These are phyloP conservation scores for Pao palembangensis DNA, from an alignment of 2,113 vertebrate genomes.

Conservation along the genomic window DNA sequence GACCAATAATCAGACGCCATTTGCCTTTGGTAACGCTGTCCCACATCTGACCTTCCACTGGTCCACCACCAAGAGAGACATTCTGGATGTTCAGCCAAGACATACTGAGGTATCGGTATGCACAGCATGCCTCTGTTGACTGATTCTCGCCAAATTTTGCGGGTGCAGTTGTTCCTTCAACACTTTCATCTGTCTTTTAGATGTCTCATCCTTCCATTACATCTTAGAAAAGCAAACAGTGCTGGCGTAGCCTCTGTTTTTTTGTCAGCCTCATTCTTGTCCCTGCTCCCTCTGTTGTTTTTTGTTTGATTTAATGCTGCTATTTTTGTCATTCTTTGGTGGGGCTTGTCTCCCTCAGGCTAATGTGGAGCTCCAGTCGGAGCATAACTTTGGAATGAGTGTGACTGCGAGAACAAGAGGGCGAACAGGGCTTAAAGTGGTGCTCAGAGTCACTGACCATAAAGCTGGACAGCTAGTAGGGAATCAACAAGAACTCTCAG, in stretches of 20 bases:
- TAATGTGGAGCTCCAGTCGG: conserved; percentile 77
- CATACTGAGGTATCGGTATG: conserved; percentile 82
- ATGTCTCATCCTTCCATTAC: conserved; percentile 6
- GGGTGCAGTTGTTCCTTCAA: conserved; percentile 26
- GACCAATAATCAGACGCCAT: conserved; percentile 89
- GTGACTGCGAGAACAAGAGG: conserved; percentile 83
- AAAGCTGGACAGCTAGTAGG: conserved; percentile 77
- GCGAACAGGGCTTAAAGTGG: conserved; percentile 84
- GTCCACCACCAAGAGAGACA: conserved; percentile 89
- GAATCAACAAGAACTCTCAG: conserved; percentile 77
- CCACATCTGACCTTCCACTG: conserved; percentile 88
- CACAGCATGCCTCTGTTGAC: conserved; percentile 3
- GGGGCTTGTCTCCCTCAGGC: conserved; percentile 71
- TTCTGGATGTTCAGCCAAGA: conserved; percentile 83
- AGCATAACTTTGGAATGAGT: conserved; percentile 89
- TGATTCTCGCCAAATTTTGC: conserved; percentile 28
- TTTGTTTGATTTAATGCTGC: conserved; percentile 54
- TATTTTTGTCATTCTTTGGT: conserved; percentile 38
- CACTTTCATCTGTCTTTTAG: conserved; percentile 17
- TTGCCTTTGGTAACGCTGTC: conserved; percentile 86
- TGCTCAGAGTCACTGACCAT: conserved; percentile 77
- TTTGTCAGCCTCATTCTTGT: conserved; percentile 7
- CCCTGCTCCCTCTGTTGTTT: conserved; percentile 20
- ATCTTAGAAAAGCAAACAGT: conserved; percentile 10
- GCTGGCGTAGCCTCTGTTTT: conserved; percentile 15